Base-by-base conservation (phyloP, 2,797 vertebrate genomes). In the Enteromius mattozi region DNA sequence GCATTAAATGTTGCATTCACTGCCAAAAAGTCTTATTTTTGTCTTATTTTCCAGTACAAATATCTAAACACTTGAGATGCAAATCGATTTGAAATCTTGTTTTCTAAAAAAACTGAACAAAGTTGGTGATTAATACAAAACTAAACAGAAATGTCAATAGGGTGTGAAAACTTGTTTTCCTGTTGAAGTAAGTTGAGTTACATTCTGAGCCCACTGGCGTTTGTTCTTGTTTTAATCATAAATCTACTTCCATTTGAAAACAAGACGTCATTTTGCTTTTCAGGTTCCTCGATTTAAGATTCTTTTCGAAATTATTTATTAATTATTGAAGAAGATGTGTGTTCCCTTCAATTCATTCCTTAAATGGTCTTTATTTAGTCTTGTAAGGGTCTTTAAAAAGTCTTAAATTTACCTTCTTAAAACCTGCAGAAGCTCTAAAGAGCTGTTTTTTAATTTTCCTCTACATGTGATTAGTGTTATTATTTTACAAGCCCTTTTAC, bases 401-500 rank as follows among this genome's bases (percentile, higher is more conserved):
- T 27, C 12, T 27, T 61, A 6, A 2, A 61, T 61, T 13, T 6
- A 27, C 4, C 13, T 14, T 27, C 4, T 0, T 14, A 63, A 63
- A 30, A 63, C 61, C 5, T 63, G 13, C 13, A 63, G 13, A 63
- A 63, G 14, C 27, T 16, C 8, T 54, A 45, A 45, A 40, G 13
- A 59, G 16, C 10, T 47, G 16, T 78, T 76, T 66, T 12, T 4
- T 8, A 16, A 54, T 83, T 65, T 59, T 13, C 35, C 27, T 3
- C 17, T 47, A 37, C 6, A 2, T 21, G 42, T 42, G 19, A n/a
- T 35, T n/a, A 21, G 61, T 68, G 27, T 66, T 66, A 30, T 49
- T 75, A 30, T 66, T 75, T 80, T 45, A 33, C 63, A 10, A 77
- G 35, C 37, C 66, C 27, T 77, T 70, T 59, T 70, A 21, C 75